These are phyloP conservation scores for Pantala flavescens DNA, from an alignment of 1,140 invertebrate species.

Conservation along the genomic window DNA sequence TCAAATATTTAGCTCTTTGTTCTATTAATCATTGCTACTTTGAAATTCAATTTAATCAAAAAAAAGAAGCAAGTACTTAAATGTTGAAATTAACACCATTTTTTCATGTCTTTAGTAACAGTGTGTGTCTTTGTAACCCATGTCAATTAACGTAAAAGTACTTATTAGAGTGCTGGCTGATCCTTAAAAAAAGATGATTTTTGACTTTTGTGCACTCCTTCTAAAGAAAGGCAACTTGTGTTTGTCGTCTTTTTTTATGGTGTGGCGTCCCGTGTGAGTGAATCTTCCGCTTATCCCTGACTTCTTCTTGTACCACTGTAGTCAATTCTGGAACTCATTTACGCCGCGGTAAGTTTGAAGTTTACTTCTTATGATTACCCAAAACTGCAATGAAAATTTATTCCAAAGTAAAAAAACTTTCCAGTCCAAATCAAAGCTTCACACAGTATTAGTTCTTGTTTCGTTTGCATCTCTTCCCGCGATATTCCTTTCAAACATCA, in stretches of 20 bases:
- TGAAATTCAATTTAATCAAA: neutral
- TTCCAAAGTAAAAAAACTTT: neutral
- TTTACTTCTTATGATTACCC: slow-evolving; percentile 14
- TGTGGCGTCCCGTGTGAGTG: slow-evolving; percentile 20
- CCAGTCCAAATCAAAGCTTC: neutral
- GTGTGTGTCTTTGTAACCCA: slow-evolving; percentile 5
- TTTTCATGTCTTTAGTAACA: neutral
- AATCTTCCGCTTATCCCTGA: slow-evolving; percentile 19
- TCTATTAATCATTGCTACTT: neutral
- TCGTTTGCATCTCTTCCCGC: neutral
- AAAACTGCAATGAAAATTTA: slow-evolving; percentile 11
- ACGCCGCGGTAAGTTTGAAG: slow-evolving; percentile 82
- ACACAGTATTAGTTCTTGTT: slow-evolving; percentile 15
- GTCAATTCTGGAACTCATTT: slow-evolving; percentile 95
- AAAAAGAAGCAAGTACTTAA: neutral
- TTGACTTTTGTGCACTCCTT: slow-evolving; percentile 13
- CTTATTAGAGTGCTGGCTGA: slow-evolving; percentile 6
- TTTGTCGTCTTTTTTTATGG: slow-evolving; percentile 19
- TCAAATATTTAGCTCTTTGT: neutral
- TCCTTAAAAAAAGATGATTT: neutral
- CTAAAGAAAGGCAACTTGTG: slow-evolving; percentile 15
- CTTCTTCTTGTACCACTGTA: slow-evolving; percentile 45
- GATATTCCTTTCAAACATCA: too few species aligned
- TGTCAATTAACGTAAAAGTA: slow-evolving; percentile 1
- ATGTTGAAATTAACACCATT: slow-evolving; percentile 4